Evolutionary conservation across 92 coral and sea anemone species (phyloP).

Genomic region (Porites divaricata): DNA sequence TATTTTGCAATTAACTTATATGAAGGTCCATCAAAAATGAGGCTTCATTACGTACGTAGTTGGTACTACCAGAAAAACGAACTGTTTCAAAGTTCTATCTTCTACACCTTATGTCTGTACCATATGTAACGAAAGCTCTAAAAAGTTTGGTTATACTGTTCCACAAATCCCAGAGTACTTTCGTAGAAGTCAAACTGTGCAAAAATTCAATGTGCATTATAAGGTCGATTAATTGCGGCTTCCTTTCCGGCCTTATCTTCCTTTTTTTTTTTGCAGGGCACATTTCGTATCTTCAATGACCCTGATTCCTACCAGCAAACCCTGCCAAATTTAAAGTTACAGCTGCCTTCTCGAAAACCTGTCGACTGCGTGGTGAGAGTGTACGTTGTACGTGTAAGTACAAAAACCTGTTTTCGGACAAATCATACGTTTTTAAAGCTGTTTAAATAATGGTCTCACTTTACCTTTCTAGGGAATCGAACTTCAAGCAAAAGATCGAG

Average conservation of each 20-base stretch:
- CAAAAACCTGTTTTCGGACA: neutral
- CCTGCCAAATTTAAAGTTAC: neutral
- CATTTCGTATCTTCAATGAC: conserved; percentile 55
- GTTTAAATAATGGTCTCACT: too few species aligned
- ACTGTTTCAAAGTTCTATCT: too few species aligned
- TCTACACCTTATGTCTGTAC: too few species aligned
- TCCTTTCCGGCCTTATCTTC: neutral
- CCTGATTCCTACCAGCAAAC: conserved; percentile 35
- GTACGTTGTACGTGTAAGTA: conserved; percentile 75
- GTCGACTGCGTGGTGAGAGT: conserved; percentile 82
- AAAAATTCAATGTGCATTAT: too few species aligned
- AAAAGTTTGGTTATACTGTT: too few species aligned
- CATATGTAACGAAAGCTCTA: too few species aligned
- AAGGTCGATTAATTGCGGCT: neutral
- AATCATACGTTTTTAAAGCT: neutral
- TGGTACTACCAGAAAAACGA: too few species aligned
- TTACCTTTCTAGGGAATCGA: conserved; percentile 42
- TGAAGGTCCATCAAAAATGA: too few species aligned
- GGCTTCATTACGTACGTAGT: too few species aligned
- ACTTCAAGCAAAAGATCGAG: conserved; percentile 57
- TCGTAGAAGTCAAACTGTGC: too few species aligned
- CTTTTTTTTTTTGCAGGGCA: conserved; percentile 31
- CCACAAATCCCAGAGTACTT: too few species aligned
- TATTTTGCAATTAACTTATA: too few species aligned
- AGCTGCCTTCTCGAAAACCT: conserved; percentile 37